Base-by-base conservation (phyloP, 2,797 vertebrate genomes). In the Rhynchotus rufescens region DNA sequence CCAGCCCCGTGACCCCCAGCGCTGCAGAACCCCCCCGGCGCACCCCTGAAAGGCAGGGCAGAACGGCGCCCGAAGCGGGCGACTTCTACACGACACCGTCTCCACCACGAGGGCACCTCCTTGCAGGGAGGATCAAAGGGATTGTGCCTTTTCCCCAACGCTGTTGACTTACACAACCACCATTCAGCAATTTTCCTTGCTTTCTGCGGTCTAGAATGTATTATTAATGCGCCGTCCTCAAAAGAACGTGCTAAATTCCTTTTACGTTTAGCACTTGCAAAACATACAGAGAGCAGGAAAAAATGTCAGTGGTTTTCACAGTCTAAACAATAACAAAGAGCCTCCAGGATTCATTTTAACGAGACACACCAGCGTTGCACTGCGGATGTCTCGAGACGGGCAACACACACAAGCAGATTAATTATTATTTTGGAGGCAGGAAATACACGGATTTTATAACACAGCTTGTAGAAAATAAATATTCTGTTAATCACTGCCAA, bases 331-430 rank as follows among this genome's bases (percentile, higher is more conserved):
- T 96, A 97, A 96, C 95, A 96, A 94, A 97, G 97, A 92, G 96
- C 96, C 97, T 97, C 95, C 92, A 98, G 97, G 97, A 97, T 96
- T 91, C 96, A 78, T 96, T 97, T 97, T 97, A 97, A 97, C 97
- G 96, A 97, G 97, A 96, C 96, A 92, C 4, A 6, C 81, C 77
- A 62, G 82, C 15, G 21, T 88, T 73, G 68, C 87, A 52, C 94
- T 32, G 40, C 23, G 21, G 86, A 97, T 94, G 72, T 78, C 95
- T 91, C 36, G 20, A 96, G 95, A 96, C 69, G 89, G 96, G 92
- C 95, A 94, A 86, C 0, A 23, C 91, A 81, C 91, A 84, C 80
- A 59, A 96, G 95, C 93, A 96, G 97, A 97, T 96, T 98, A 97
- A 97, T 97, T 96, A 96, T 86, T 78, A 75, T 92, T 95, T 96